A percentile compares a stretch with the other conserved stretches of the same genome.
Conservation (phyloP, 2,113 vertebrate genomes). For the Felis chaus region DNA sequence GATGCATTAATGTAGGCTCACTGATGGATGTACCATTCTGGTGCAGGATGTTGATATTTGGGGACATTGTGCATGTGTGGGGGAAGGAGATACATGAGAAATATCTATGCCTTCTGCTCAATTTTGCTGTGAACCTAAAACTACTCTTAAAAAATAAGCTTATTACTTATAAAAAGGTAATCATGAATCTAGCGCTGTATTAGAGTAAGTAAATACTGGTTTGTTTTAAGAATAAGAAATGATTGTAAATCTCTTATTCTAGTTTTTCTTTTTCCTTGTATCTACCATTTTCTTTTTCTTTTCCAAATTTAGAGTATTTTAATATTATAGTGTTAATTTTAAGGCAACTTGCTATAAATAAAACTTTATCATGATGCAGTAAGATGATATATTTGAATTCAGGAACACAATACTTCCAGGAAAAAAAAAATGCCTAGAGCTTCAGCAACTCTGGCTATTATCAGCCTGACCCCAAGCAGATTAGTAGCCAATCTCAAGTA, state of each 20-base stretch:
- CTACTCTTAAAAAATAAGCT: not conserved
- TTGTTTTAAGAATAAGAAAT: not conserved
- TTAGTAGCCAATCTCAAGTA: not conserved
- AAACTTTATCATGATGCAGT: not conserved
- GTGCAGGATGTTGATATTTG: fast-evolving
- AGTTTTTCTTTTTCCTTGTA: not conserved
- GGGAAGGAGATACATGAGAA: not conserved
- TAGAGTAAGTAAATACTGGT: not conserved
- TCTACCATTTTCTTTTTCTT: not conserved
- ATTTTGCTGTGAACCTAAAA: not conserved
- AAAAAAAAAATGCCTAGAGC: not conserved
- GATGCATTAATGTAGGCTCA: not conserved
- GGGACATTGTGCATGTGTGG: not conserved
- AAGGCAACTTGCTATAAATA: not conserved
- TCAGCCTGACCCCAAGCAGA: not conserved
- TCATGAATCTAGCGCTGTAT: not conserved
- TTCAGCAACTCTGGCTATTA: not conserved
- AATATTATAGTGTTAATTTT: not conserved
- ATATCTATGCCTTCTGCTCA: not conserved
- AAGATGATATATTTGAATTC: not conserved
- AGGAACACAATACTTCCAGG: not conserved
- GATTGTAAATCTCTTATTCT: not conserved
- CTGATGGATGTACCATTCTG: not conserved
- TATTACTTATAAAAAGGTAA: not conserved
- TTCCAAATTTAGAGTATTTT: not conserved